Evolutionary conservation across 1,140 invertebrate genomes (phyloP), one percentile per base, ranked within the genome.

Genomic region (Aphaenogaster ashmeadi): DNA sequence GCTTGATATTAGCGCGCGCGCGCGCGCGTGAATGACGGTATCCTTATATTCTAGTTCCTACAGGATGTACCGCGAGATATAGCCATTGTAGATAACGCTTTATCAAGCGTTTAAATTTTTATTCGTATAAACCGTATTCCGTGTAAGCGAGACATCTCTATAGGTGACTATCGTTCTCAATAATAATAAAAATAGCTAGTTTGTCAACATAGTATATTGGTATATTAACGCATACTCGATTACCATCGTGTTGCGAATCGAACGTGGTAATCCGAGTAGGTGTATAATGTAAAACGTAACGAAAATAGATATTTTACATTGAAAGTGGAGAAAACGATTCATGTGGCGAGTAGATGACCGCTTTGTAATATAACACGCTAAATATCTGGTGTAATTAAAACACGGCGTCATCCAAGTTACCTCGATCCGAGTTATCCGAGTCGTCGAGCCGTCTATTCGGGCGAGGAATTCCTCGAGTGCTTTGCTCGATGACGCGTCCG

Each of bases 61-160:
- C 79, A 83, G 79, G 79, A 83, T 83, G 38, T 81, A 36, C 3
- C 13, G n/a, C 7, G 36, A 81, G 79, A 81, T 81, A 81, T 15
- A 52, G 13, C 50, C 67, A n/a, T 9, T 47, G 6, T 2, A 47
- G 79, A 83, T 83, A 83, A 83, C 6, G 66, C 11, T 72, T 83
- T 83, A 83, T 83, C 79, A 56, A 41, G n/a, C 27, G 6, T 72
- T 83, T 27, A 7, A 81, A 41, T 56, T 21, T 13, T 81, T 5
- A 38, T 18, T 54, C 47, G 13, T 38, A 50, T 7, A 79, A 66
- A 41, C 4, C 27, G 15, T 27, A 27, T 27, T 27, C 27, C 27
- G 27, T 27, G 27, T 27, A 27, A 27, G 27, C 27, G 27, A 27
- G 27, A 27, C 27, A 27, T 27, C 27, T 27, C 0, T 27, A 27